A percentile compares a stretch with the other conserved stretches of the same genome.
phyloP scores from a whole-genome alignment of 2,113 vertebrate species.

The Aspiorhynchus laticeps region DNA sequence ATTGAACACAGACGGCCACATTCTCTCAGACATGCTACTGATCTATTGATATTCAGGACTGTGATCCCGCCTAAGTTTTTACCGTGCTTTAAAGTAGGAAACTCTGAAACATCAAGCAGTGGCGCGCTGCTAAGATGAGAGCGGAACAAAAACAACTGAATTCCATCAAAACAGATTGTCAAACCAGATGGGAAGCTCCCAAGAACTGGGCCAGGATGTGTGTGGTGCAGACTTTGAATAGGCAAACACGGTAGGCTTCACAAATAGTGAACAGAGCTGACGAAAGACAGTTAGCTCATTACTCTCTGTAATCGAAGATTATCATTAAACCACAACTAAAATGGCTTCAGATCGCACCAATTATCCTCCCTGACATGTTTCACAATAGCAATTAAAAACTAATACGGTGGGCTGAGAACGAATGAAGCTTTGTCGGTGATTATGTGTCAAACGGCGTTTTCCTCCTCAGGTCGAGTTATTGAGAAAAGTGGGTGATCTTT shows the following conservation, averaged over 20 bases:
- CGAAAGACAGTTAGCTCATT: conserved; percentile 56
- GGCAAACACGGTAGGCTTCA: conserved; percentile 60
- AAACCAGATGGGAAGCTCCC: conserved; percentile 77
- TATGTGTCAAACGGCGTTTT: conserved; percentile 12
- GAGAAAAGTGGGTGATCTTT: conserved; percentile 5
- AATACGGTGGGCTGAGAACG: neutral
- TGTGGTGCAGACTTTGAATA: conserved; percentile 67
- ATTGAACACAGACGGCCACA: conserved; percentile 13
- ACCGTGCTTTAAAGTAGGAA: conserved; percentile 63
- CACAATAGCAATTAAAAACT: conserved; percentile 35
- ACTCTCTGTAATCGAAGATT: conserved; percentile 54
- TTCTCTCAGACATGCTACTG: conserved; percentile 36
- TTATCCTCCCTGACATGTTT: conserved; percentile 11
- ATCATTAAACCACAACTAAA: conserved; percentile 27
- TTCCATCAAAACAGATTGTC: conserved; percentile 81
- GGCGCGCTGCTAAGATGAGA: conserved; percentile 67
- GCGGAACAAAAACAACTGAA: conserved; percentile 68
- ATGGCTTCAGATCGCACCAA: neutral
- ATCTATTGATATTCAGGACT: conserved; percentile 62
- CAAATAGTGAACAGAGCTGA: conserved; percentile 59
- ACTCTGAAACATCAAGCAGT: conserved; percentile 71
- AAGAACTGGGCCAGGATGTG: conserved; percentile 70
- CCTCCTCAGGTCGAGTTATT: neutral
- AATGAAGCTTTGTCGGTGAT: conserved; percentile 13
- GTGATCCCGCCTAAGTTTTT: conserved; percentile 71